Base-by-base conservation (phyloP, 2,113 vertebrate genomes). In the Vombatus ursinus region DNA sequence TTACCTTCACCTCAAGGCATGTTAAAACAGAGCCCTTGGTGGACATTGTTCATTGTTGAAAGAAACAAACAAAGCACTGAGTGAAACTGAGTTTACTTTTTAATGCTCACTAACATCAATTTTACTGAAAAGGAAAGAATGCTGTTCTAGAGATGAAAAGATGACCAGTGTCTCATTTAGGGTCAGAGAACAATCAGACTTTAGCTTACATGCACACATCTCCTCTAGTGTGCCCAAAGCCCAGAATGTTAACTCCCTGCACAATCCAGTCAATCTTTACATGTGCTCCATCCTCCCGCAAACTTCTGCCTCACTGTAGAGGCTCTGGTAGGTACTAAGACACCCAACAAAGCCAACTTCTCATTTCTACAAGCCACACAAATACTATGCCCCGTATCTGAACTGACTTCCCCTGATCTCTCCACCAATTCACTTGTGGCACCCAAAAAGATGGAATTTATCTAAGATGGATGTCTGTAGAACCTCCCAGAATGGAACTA, bases 11-110 rank as follows among this genome's bases (percentile, higher is more conserved):
- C 8, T 51, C 89, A n/a, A 92, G 93, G 11, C 23, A 68, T 96
- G 47, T 92, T 89, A 95, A 95, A 95, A 94, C 91, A 47, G 0
- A 93, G 37, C 77, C 48, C 50, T 93, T 90, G 90, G 89, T 16
- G 94, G 95, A 84, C 44, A 95, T 26, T 93, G 52, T 93, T 93
- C 50, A 93, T 96, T 97, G 93, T 90, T 96, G 90, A 93, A 93
- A 93, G 91, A 44, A 94, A 3, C 50, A 94, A 92, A 61, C 37
- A 95, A 54, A 96, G 94, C 84, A 26, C 23, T 94, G 28, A 23
- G 91, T 90, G 52, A 90, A 94, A 91, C 1, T 22, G 52, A 84
- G 95, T 92, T 96, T 96, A 91, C 50, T 95, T 96, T 94, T 50
- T 95, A 97, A 90, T 95, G 90, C 84, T 93, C 48, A 92, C 90